Percentiles rank a stretch among this genome's conserved stretches.
Conservation (phyloP, 2,113 vertebrate genomes). For the Leptocoma aspasia region DNA sequence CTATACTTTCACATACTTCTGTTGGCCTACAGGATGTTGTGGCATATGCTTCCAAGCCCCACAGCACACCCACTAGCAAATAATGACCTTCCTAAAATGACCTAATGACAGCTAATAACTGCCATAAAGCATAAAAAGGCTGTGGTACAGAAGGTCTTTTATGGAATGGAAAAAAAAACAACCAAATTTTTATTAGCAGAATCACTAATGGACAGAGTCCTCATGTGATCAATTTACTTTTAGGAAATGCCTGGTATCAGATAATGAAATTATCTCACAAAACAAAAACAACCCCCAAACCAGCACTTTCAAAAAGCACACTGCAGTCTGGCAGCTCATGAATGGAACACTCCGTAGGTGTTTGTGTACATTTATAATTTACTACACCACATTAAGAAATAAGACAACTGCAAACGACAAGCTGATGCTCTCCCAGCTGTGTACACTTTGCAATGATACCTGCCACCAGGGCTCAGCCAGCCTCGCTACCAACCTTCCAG, state of each 20-base stretch:
- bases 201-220: background rate
- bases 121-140: background rate
- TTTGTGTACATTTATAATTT: conserved; percentile 45
- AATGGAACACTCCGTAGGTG: conserved; percentile 12
- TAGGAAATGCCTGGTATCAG: background rate
- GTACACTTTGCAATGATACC: background rate
- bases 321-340: background rate
- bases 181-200: background rate
- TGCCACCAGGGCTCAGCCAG: background rate
- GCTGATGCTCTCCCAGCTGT: conserved; percentile 1
- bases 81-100: background rate
- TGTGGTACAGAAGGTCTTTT: background rate
- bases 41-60: background rate
- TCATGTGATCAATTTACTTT: background rate
- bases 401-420: background rate
- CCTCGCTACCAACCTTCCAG: background rate
- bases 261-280: background rate
- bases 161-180: background rate
- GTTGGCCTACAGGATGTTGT: background rate
- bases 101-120: background rate
- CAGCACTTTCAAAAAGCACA: background rate
- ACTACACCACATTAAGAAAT: conserved; percentile 9
- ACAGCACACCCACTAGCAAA: background rate
- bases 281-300: background rate
- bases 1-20: background rate